Base-by-base conservation (phyloP, 2,113 vertebrate species). In the Menidia beryllina region DNA sequence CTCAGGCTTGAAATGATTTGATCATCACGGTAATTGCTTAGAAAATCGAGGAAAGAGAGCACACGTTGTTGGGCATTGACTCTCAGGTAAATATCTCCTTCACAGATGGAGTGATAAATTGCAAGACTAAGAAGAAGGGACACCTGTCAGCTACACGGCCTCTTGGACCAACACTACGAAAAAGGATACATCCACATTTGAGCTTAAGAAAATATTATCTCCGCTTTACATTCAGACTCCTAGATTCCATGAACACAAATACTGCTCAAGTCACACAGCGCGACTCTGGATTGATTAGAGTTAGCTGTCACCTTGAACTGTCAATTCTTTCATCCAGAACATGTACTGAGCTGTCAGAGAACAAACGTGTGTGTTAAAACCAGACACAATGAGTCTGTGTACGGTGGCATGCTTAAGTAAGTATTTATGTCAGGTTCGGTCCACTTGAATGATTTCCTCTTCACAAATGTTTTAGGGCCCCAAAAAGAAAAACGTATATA, bases 51-150 rank as follows among this genome's bases (percentile, higher is more conserved):
- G 59, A 15, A 19, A 50, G 51, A 68, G 23, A 55, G 68, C 36
- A 24, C n/a, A 19, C 14, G 38, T 77, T 67, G 30, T 69, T 81
- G 67, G 82, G 27, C 39, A 78, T 66, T 80, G 74, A 76, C 78
- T 63, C 71, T 58, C 45, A 66, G 82, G 61, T 78, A 88, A 71
- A 89, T 83, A 79, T 83, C 81, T 64, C 56, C 61, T 81, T 84
- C 89, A 85, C 88, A 79, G 84, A 81, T 61, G 25, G 88, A 84
- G 84, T 93, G 91, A 94, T 91, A 91, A 92, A 93, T 93, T 92
- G 89, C 82, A 79, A 69, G 62, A 47, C 79, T 91, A 91, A 93
- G 73, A 88, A 85, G 83, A 90, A 89, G 70, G 86, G 92, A 93
- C 91, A 92, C 84, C 84, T 90, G 83, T 91, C 93, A 92, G 70